These are phyloP conservation scores for Drosophila mercatorum DNA, from an alignment of 2,888 invertebrate genomes.

Conservation along the genomic window DNA sequence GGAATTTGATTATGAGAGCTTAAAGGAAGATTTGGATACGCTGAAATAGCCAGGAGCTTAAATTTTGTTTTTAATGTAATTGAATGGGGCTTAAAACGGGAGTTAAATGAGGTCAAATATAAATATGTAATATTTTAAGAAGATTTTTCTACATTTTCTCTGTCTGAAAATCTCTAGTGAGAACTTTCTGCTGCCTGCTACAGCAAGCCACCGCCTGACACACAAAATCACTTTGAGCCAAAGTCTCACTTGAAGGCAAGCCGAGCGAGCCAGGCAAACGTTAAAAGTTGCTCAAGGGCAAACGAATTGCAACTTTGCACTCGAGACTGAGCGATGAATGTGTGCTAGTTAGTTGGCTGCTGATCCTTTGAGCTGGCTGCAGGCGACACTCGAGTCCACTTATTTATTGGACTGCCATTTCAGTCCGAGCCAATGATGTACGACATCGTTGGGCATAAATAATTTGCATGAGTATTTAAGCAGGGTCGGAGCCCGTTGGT, in stretches of 20 bases:
- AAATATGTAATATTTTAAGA: no score
- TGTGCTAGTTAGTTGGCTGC: not conserved
- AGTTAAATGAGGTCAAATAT: no score
- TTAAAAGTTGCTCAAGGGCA: not conserved
- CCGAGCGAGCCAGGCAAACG: not conserved
- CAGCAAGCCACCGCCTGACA: not conserved
- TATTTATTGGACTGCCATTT: slow-evolving; percentile 12
- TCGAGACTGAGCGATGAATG: not conserved
- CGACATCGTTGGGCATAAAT: not conserved
- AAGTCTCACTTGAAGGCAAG: not conserved
- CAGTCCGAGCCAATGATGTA: not conserved
- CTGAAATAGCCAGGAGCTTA: not conserved
- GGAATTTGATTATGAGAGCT: slow-evolving; percentile 2
- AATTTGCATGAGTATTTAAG: slow-evolving; percentile 5
- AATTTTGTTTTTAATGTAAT: not conserved
- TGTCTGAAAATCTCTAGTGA: no score
- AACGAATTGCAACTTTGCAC: slow-evolving; percentile 14
- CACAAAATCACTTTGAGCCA: slow-evolving; percentile 4
- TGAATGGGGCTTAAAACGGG: not conserved
- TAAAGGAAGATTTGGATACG: not conserved
- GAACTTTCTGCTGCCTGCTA: no score
- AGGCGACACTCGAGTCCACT: slow-evolving; percentile 13
- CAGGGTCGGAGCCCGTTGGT: not conserved
- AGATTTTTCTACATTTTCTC: no score
- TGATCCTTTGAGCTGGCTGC: slow-evolving; percentile 13